Evolutionary conservation across 2,113 vertebrate genomes (phyloP).

Genomic region (Pleuronectes platessa): DNA sequence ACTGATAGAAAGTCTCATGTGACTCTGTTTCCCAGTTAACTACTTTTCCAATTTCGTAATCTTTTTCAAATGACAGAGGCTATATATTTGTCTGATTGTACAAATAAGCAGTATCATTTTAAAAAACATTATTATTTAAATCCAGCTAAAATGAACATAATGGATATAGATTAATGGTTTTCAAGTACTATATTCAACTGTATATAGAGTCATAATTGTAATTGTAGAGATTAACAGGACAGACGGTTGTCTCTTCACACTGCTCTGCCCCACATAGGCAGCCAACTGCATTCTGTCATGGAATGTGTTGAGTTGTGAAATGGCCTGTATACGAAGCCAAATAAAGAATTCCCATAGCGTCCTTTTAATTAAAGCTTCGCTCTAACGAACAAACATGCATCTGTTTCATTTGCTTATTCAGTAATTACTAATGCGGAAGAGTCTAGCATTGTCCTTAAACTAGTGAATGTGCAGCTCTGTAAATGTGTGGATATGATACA

Average conservation of each 20-base stretch:
- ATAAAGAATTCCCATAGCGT: conserved; percentile 40
- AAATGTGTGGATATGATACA: conserved; percentile 39
- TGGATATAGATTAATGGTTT: not conserved
- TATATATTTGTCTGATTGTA: conserved; percentile 6
- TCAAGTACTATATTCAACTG: not conserved
- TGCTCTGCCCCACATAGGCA: conserved; percentile 55
- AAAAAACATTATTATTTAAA: not conserved
- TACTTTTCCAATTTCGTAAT: conserved; percentile 28
- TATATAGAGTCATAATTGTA: not conserved
- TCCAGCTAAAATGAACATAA: not conserved
- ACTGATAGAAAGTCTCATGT: conserved; percentile 19
- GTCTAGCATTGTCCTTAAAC: not conserved
- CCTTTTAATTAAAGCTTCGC: conserved; percentile 37
- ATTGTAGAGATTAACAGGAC: conserved; percentile 23
- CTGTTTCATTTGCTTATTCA: conserved; percentile 6
- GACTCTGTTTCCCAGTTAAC: conserved; percentile 18
- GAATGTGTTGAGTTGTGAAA: conserved; percentile 63
- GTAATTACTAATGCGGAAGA: not conserved
- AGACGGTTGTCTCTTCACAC: conserved; percentile 45
- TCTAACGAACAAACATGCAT: conserved; percentile 24
- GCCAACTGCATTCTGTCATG: conserved; percentile 59
- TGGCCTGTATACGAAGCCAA: conserved; percentile 58
- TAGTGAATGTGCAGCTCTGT: conserved; percentile 4
- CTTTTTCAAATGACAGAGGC: not conserved
- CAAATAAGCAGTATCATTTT: not conserved